phyloP scores from a whole-genome alignment of 2,113 vertebrate genomes.

The Murina feae region DNA sequence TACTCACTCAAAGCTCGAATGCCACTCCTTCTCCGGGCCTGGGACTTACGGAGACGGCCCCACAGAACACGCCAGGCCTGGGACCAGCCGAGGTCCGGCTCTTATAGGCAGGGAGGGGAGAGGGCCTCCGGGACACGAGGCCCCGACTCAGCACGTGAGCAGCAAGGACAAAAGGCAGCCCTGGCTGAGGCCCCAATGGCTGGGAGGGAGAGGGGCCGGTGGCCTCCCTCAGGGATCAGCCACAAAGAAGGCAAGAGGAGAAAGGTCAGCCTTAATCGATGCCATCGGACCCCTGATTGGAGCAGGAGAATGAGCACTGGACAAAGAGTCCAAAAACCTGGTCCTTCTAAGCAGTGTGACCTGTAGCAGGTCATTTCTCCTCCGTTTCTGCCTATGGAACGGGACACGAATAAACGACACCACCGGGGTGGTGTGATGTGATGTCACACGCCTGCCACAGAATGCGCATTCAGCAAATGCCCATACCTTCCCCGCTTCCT shows the following conservation, averaged over 20 bases:
- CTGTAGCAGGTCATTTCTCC: not conserved
- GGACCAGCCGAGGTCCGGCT: not conserved
- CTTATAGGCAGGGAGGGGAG: conserved; percentile 51
- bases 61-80: conserved; percentile 34
- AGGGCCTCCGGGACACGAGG: conserved; percentile 41
- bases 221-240: not conserved
- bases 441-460: not conserved
- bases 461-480: not conserved
- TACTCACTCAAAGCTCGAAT: not conserved
- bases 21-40: not conserved
- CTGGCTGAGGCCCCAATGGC: not conserved
- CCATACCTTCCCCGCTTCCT: not conserved
- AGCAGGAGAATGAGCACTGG: not conserved
- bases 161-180: conserved; percentile 14
- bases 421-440: not conserved
- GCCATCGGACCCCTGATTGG: not conserved
- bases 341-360: not conserved
- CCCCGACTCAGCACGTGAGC: conserved; percentile 41
- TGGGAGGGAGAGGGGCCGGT: not conserved
- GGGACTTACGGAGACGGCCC: conserved; percentile 55
- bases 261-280: not conserved
- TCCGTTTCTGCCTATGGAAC: not conserved
- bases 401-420: not conserved
- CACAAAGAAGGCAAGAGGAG: not conserved
- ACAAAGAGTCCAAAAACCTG: not conserved